Evolutionary conservation across 2,888 invertebrate species (phyloP).

Genomic region (Phasia obesa): DNA sequence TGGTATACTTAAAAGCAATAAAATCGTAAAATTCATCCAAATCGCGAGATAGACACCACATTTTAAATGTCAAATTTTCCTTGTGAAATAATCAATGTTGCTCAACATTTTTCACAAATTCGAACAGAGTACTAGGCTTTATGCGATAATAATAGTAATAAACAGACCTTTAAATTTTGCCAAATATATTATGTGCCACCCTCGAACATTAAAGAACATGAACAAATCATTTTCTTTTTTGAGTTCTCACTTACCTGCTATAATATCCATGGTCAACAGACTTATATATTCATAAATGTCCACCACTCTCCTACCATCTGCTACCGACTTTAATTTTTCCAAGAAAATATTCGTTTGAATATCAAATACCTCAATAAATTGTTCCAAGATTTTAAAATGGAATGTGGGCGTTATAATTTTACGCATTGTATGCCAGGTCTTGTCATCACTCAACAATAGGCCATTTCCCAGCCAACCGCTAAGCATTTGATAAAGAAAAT

Average conservation of each 20-base stretch:
- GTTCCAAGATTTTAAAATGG: constrained; percentile 90
- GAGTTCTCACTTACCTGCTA: constrained; percentile 76
- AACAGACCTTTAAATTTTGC: too few relatives aligned
- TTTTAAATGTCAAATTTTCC: too few relatives aligned
- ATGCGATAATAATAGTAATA: too few relatives aligned
- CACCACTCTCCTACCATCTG: constrained; percentile 80
- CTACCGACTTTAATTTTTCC: constrained; percentile 82
- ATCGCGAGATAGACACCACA: too few relatives aligned
- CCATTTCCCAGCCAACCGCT: constrained; percentile 80
- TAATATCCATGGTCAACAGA: constrained; percentile 85
- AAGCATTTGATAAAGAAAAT: constrained; percentile 76
- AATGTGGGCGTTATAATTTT: constrained; percentile 90
- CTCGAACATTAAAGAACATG: too few relatives aligned
- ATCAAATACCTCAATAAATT: constrained; percentile 88
- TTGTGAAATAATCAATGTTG: too few relatives aligned
- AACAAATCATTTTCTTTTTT: neutral
- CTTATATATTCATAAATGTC: constrained; percentile 86
- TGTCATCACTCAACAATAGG: constrained; percentile 77
- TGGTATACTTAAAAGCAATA: too few relatives aligned
- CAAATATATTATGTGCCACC: too few relatives aligned
- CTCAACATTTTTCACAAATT: too few relatives aligned
- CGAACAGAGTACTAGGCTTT: too few relatives aligned
- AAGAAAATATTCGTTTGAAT: constrained; percentile 85
- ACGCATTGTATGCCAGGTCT: constrained; percentile 86
- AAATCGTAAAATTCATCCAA: too few relatives aligned